phyloP scores from a whole-genome alignment of 2,797 vertebrate species.

The Tenualosa thibaudeaui region DNA sequence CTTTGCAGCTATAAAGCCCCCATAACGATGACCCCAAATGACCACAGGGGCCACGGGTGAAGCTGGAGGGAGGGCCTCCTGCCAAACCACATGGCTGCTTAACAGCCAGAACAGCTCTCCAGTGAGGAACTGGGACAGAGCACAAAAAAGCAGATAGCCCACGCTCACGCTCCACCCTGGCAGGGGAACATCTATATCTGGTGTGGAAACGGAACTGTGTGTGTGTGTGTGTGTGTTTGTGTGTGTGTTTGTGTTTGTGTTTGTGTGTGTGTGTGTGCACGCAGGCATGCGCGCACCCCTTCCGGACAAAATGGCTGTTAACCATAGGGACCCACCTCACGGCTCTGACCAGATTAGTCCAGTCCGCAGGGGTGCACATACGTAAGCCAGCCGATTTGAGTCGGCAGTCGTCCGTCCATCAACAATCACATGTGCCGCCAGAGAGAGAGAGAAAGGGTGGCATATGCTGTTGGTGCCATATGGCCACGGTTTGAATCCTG shows the following conservation, averaged over 20 bases:
- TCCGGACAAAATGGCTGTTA: conserved; percentile 34
- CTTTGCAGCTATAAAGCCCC: conserved; percentile 59
- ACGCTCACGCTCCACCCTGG: conserved; percentile 6
- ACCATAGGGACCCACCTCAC: conserved; percentile 31
- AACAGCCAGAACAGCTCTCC: conserved; percentile 31
- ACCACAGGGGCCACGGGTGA: conserved; percentile 55
- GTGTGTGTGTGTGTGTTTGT: background rate
- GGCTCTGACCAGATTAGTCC: conserved; percentile 43
- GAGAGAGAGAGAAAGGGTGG: conserved; percentile 48
- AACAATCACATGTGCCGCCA: conserved; percentile 56
- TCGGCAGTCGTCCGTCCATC: conserved; percentile 34
- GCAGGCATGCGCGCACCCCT: background rate
- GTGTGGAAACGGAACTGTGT: background rate
- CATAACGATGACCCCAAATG: conserved; percentile 63
- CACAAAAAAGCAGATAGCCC: background rate
- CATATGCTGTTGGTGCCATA: conserved; percentile 70
- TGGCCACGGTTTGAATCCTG: conserved; percentile 67
- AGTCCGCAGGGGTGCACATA: conserved; percentile 47
- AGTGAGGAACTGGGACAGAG: background rate
- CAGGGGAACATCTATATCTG: conserved; percentile 1
- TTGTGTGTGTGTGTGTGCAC: background rate
- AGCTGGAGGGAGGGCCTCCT: conserved; percentile 51
- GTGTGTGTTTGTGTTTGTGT: background rate
- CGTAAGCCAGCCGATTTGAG: conserved; percentile 42
- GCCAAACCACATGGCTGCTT: conserved; percentile 51